Percentiles rank a stretch among this genome's conserved stretches.
phyloP scores from a whole-genome alignment of 2,888 invertebrate genomes.

The Pandemis heparana region DNA sequence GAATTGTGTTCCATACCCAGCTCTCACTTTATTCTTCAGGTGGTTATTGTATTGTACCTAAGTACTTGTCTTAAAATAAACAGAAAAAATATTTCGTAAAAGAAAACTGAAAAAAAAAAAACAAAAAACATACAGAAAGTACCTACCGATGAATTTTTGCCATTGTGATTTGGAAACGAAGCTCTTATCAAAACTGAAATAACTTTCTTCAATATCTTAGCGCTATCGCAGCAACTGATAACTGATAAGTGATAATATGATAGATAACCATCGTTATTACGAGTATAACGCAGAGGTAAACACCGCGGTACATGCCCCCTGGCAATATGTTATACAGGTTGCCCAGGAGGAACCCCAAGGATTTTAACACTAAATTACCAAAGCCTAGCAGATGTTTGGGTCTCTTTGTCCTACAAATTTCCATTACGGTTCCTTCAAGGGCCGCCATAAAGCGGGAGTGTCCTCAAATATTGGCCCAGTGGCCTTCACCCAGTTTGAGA shows the following conservation, averaged over 20 bases:
- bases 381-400: not conserved
- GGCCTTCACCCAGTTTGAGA: slow-evolving; percentile 29
- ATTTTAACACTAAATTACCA: not conserved
- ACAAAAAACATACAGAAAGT: no score
- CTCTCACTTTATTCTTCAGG: no score
- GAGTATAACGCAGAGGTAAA: not conserved
- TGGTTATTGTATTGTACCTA: no score
- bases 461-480: not conserved
- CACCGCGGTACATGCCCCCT: not conserved
- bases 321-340: not conserved
- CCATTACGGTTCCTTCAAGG: not conserved
- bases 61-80: no score
- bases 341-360: no score
- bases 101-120: no score
- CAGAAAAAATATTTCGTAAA: no score
- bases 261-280: no score
- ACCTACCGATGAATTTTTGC: no score
- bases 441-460: not conserved
- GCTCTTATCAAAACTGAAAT: slow-evolving; percentile 9
- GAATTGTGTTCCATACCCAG: no score
- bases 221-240: slow-evolving; percentile 5
- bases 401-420: not conserved
- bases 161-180: not conserved
- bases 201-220: slow-evolving; percentile 11
- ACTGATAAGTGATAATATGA: not conserved